Conservation (phyloP, 2,113 vertebrate genomes). For the Enhydra lutris region DNA sequence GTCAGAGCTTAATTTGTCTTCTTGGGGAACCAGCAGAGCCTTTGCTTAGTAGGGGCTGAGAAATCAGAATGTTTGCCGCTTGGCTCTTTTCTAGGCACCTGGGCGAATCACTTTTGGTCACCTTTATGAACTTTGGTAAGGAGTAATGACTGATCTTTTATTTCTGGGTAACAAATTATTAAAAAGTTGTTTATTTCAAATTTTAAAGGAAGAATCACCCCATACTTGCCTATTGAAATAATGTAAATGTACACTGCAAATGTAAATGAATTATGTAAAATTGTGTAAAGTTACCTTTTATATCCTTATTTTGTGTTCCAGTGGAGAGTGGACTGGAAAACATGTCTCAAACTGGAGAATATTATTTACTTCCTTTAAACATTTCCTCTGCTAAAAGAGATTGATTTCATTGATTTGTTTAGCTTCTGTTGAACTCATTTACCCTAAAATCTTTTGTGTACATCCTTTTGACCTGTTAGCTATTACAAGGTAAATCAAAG, state of each 20-base stretch:
- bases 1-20: neutral
- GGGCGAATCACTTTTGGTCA: neutral
- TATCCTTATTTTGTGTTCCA: neutral
- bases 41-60: neutral
- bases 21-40: neutral
- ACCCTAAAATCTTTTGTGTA: constrained; percentile 12
- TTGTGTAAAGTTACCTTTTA: neutral
- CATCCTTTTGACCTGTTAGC: neutral
- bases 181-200: neutral
- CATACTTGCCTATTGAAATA: neutral
- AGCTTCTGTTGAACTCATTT: neutral
- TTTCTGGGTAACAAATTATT: neutral
- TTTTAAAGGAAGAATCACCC: neutral
- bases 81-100: neutral
- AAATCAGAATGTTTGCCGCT: neutral
- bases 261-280: neutral
- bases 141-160: neutral
- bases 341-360: neutral
- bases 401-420: constrained; percentile 22
- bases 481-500: neutral
- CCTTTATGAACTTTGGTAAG: constrained; percentile 17
- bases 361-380: neutral
- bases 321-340: neutral
- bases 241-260: neutral
- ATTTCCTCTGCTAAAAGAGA: neutral